These are phyloP conservation scores for Cyphomyrus plagiostoma DNA, from an alignment of 2,113 vertebrate genomes.

Conservation along the genomic window DNA sequence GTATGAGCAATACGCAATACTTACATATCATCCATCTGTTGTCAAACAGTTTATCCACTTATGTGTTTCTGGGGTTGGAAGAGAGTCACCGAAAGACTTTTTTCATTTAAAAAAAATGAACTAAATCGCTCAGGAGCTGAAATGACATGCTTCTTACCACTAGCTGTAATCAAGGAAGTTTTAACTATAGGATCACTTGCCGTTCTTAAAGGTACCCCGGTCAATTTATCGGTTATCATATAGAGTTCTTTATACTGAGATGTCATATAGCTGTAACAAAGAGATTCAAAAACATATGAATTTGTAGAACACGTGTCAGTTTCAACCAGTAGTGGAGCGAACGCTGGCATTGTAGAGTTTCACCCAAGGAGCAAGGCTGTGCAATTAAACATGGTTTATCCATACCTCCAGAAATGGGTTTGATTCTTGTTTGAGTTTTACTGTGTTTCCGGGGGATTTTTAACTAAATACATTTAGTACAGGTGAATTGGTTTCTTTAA, in stretches of 20 bases:
- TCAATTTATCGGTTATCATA: constrained; percentile 21
- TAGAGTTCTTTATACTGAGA: neutral
- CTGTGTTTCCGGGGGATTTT: neutral
- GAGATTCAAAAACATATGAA: neutral
- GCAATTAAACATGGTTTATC: neutral
- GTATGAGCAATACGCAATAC: neutral
- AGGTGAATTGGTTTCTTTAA: neutral
- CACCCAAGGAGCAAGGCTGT: neutral
- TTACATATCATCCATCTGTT: neutral
- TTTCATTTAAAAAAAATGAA: neutral
- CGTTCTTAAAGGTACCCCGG: constrained; percentile 1
- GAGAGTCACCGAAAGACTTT: neutral
- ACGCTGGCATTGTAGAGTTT: neutral
- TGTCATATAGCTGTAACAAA: neutral
- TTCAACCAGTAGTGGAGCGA: neutral
- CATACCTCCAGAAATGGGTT: neutral
- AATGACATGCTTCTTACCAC: neutral
- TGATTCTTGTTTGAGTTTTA: neutral
- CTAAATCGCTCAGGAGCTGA: neutral
- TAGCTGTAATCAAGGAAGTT: neutral
- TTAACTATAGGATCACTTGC: neutral
- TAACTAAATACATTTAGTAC: neutral
- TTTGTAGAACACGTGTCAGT: neutral
- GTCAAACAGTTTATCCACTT: too few relatives aligned
- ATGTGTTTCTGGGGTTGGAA: neutral